These are phyloP conservation scores for Nysson spinosus DNA, from an alignment of 2,888 invertebrate species.

Conservation along the genomic window DNA sequence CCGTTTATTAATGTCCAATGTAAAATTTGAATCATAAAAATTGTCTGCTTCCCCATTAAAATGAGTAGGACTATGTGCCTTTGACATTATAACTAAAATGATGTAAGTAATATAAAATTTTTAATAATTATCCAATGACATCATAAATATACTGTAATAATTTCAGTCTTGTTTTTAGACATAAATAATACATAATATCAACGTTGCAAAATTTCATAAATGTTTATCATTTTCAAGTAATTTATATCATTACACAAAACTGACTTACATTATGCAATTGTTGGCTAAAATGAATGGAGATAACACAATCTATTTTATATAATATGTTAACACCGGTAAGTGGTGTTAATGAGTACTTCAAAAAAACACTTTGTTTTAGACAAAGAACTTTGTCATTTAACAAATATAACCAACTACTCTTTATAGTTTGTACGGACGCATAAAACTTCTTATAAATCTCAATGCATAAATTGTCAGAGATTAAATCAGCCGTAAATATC, in stretches of 20 bases:
- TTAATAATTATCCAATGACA: background rate
- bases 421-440: too few relatives aligned
- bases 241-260: background rate
- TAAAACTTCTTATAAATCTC: too few relatives aligned
- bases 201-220: too few relatives aligned
- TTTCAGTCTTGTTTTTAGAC: background rate
- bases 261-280: background rate
- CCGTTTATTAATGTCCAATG: conserved; percentile 87
- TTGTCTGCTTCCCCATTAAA: conserved; percentile 81
- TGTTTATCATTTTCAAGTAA: too few relatives aligned
- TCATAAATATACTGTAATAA: too few relatives aligned
- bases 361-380: too few relatives aligned
- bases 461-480: too few relatives aligned
- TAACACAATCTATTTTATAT: background rate
- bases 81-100: conserved; percentile 78
- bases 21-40: conserved; percentile 84
- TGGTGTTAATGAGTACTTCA: too few relatives aligned
- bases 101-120: conserved; percentile 1
- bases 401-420: too few relatives aligned
- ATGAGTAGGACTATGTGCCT: conserved; percentile 81
- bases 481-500: background rate
- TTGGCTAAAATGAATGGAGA: too few relatives aligned
- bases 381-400: background rate
- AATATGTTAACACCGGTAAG: too few relatives aligned
- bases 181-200: background rate